Conservation (phyloP, 2,888 invertebrate species). For the Spisula subtruncata region DNA sequence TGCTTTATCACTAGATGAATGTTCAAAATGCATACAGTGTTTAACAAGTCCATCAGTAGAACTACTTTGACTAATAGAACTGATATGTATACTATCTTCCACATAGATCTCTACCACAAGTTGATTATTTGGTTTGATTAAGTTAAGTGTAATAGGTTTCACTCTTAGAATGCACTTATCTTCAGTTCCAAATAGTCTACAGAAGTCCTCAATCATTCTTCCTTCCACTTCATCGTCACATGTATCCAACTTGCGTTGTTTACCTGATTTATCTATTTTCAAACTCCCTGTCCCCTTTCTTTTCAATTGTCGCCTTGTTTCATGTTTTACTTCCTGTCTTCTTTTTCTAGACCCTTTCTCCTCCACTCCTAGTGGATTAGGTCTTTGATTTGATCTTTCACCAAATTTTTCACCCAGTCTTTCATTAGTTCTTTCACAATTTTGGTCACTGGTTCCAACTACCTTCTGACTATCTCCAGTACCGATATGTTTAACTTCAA, state of each 20-base stretch:
- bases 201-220: constrained; percentile 35
- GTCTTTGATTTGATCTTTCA: background rate
- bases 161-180: constrained; percentile 13
- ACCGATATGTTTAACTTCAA: background rate
- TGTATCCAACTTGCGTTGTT: background rate
- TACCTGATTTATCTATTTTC: background rate
- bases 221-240: background rate
- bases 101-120: constrained; percentile 47
- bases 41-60: constrained; percentile 23
- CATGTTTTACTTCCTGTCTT: background rate
- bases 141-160: constrained; percentile 35
- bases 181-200: constrained; percentile 14
- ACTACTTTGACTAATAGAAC: constrained; percentile 41
- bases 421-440: background rate
- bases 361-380: background rate
- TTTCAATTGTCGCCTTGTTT: background rate
- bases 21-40: constrained; percentile 19
- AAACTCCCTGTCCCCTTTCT: background rate
- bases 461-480: background rate
- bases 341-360: background rate
- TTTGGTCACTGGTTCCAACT: background rate
- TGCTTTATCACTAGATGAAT: background rate
- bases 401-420: background rate
- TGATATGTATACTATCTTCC: constrained; percentile 31
- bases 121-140: constrained; percentile 29